These are phyloP conservation scores for honey bee (Apis mellifera) DNA, from an alignment of 1,140 invertebrate genomes.

Conservation along the genomic window Amel_HAv3.1 CM009940.2:10672501-10673000, in stretches of 20 bases:
- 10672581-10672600: background rate
- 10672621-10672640: background rate
- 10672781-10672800: background rate
- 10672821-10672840: background rate
- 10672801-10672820: slow-evolving; percentile 24
- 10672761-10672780: background rate
- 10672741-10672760: too few species aligned
- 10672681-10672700: background rate
- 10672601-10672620: background rate
- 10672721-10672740: too few species aligned
- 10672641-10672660: background rate
- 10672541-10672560: background rate
- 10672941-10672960: slow-evolving; percentile 59
- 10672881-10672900: slow-evolving; percentile 28
- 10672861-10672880: background rate
- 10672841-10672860: background rate
- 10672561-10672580: background rate
- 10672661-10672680: background rate
- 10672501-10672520: background rate
- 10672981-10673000: slow-evolving; percentile 59
- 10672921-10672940: slow-evolving; percentile 49
- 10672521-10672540: background rate
- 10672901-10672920: slow-evolving; percentile 16
- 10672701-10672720: background rate
- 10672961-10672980: slow-evolving; percentile 57